Conservation (phyloP, 2,888 invertebrate genomes). For the Xylocampa areola region DNA sequence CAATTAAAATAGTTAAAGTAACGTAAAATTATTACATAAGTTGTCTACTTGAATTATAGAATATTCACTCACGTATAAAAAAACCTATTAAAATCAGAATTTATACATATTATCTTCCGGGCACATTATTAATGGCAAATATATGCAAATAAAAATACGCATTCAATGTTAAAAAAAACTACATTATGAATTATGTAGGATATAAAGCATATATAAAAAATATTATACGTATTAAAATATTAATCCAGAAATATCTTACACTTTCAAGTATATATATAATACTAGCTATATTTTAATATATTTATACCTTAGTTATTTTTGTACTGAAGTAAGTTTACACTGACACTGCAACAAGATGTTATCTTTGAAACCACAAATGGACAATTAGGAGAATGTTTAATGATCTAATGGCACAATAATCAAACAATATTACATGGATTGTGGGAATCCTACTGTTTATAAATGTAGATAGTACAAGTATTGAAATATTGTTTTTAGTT, state of each 20-base stretch:
- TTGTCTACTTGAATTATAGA: conserved; percentile 3
- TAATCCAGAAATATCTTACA: too few relatives aligned
- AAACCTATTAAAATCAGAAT: background rate
- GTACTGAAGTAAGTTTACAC: conserved; percentile 39
- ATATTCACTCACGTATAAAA: background rate
- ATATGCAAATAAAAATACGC: conserved; percentile 5
- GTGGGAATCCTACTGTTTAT: too few relatives aligned
- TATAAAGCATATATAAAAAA: too few relatives aligned
- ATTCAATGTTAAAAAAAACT: conserved; percentile 7
- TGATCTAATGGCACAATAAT: too few relatives aligned
- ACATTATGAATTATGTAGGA: too few relatives aligned
- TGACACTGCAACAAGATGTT: conserved; percentile 10
- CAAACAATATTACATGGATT: too few relatives aligned
- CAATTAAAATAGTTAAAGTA: background rate
- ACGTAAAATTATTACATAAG: background rate
- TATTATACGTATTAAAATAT: too few relatives aligned
- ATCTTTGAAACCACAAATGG: conserved; percentile 6
- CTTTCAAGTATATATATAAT: too few relatives aligned
- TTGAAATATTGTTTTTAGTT: too few relatives aligned
- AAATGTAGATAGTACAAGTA: too few relatives aligned
- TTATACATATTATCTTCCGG: background rate
- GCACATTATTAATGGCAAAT: background rate
- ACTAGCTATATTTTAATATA: too few relatives aligned
- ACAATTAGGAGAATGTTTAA: background rate
- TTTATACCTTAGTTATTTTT: too few relatives aligned